These are phyloP conservation scores for Mactra quadrangularis DNA, from an alignment of 1,140 invertebrate genomes.

Conservation along the genomic window DNA sequence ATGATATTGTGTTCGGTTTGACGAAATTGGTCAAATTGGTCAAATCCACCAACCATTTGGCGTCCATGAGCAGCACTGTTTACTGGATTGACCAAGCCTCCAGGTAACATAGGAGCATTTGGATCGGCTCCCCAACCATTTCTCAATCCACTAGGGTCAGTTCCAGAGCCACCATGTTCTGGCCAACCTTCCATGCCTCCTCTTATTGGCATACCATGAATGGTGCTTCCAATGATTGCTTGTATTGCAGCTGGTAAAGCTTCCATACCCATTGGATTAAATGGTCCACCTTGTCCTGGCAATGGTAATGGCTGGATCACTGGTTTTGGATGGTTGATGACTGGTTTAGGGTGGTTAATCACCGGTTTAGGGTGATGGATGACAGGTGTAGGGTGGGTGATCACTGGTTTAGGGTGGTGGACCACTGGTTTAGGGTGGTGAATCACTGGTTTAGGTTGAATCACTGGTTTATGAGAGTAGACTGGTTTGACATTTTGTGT, in stretches of 20 bases:
- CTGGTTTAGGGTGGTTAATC: too few relatives aligned
- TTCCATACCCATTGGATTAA: not conserved
- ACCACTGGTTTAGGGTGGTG: too few relatives aligned
- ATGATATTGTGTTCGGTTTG: too few relatives aligned
- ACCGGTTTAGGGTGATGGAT: too few relatives aligned
- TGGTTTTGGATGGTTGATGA: too few relatives aligned
- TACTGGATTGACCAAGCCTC: not conserved
- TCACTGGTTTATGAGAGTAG: too few relatives aligned
- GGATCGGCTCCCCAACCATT: constrained; percentile 19
- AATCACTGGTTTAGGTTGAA: too few relatives aligned
- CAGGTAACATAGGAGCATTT: not conserved
- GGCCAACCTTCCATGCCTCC: not conserved
- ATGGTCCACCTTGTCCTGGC: too few relatives aligned
- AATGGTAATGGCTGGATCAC: too few relatives aligned
- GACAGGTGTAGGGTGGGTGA: too few relatives aligned
- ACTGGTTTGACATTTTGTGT: too few relatives aligned
- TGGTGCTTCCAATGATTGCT: constrained; percentile 18
- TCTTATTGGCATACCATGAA: not conserved
- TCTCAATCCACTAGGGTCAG: not conserved
- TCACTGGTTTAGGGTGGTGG: not conserved
- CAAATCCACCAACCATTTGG: constrained; percentile 8
- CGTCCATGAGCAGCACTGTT: constrained; percentile 2
- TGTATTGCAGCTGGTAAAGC: not conserved
- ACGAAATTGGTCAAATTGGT: constrained; percentile 1
- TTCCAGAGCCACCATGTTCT: constrained; percentile 16